phyloP scores from a whole-genome alignment of 2,888 invertebrate species.

The Sminthurinus aureus region DNA sequence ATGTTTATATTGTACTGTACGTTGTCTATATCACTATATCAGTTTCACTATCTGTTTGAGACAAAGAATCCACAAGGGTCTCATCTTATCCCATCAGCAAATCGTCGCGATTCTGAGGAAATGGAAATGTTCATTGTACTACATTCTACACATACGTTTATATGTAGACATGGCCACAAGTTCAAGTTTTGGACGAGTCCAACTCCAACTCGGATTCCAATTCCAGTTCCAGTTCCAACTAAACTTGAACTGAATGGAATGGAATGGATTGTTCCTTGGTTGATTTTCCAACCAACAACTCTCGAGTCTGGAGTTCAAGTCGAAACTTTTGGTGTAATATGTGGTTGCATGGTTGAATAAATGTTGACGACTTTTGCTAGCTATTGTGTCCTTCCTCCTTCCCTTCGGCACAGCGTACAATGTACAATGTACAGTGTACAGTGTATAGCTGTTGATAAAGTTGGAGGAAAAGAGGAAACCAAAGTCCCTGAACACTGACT shows the following conservation, averaged over 20 bases:
- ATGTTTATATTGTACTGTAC: no score
- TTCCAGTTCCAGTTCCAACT: slow-evolving; percentile 13
- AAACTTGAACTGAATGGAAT: background rate
- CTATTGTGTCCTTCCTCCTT: no score
- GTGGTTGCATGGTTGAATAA: slow-evolving; percentile 22
- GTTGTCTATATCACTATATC: background rate
- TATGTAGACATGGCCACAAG: background rate
- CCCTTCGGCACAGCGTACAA: background rate
- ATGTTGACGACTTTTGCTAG: slow-evolving; percentile 12
- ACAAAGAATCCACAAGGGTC: background rate
- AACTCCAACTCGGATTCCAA: background rate
- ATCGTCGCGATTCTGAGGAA: background rate
- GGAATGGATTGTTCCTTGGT: background rate
- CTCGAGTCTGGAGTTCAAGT: background rate
- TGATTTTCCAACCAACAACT: no score
- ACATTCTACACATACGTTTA: no score
- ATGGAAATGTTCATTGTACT: no score
- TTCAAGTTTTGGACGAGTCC: background rate
- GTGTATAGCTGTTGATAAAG: background rate
- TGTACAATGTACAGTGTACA: background rate
- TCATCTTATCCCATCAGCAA: background rate
- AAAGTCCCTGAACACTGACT: background rate
- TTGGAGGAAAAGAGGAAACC: background rate
- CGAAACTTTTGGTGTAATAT: slow-evolving; percentile 5
- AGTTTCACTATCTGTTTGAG: background rate